Evolutionary conservation across 2,113 vertebrate genomes (phyloP).

Genomic region (Syrrhaptes paradoxus): DNA sequence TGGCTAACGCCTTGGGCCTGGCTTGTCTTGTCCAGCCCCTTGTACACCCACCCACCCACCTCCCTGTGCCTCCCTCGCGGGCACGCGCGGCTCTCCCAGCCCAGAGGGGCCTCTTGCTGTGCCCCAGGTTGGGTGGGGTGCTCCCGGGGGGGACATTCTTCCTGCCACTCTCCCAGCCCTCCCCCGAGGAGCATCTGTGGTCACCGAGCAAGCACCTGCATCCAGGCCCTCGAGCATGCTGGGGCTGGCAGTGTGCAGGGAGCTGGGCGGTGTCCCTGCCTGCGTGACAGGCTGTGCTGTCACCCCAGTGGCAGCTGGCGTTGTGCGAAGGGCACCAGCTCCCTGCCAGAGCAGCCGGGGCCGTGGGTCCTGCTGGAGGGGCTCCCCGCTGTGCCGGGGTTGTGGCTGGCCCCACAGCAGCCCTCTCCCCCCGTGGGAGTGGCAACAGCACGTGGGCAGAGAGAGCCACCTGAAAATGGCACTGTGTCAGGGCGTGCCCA

Average conservation of each 20-base stretch:
- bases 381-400: accelerated
- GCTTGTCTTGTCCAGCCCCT: not conserved
- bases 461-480: not conserved
- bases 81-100: accelerated
- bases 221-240: accelerated
- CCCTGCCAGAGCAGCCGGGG: not conserved
- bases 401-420: accelerated
- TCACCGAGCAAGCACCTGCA: accelerated
- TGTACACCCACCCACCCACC: accelerated
- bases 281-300: accelerated
- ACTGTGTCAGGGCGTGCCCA: accelerated
- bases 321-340: accelerated
- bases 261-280: not conserved
- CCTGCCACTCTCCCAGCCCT: accelerated
- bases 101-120: not conserved
- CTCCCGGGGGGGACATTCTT: not conserved
- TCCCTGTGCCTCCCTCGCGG: not conserved
- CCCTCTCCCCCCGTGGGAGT: not conserved
- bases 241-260: not conserved
- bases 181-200: not conserved
- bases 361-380: accelerated
- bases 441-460: accelerated
- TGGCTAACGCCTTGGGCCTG: accelerated
- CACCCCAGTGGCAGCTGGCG: not conserved
- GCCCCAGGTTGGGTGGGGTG: not conserved